Conservation (phyloP, 1,140 invertebrate species). For the Kradibia gibbosae region DNA sequence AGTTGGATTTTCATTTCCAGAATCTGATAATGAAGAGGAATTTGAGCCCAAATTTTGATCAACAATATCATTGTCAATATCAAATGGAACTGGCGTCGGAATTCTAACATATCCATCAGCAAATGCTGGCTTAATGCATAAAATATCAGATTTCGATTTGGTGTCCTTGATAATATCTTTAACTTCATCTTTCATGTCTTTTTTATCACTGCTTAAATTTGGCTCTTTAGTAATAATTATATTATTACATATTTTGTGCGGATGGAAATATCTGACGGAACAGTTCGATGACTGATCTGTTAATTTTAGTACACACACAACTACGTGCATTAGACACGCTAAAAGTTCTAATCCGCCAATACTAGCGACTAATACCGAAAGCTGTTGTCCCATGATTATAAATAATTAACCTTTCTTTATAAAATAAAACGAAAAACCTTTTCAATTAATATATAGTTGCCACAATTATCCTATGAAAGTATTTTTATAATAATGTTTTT, state of each 20-base stretch:
- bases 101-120: conserved; percentile 62
- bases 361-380: conserved; percentile 82
- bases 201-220: conserved; percentile 32
- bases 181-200: conserved; percentile 46
- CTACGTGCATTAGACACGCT: conserved; percentile 74
- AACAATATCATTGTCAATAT: conserved; percentile 55
- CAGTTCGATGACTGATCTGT: conserved; percentile 59
- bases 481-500: background rate
- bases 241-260: conserved; percentile 2
- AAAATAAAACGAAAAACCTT: conserved; percentile 1
- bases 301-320: conserved; percentile 66
- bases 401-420: background rate
- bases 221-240: conserved; percentile 37
- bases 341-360: conserved; percentile 80
- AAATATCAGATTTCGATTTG: conserved; percentile 27
- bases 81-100: conserved; percentile 63
- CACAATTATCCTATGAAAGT: background rate
- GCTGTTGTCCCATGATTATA: conserved; percentile 77
- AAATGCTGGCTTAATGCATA: conserved; percentile 42
- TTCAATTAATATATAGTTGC: too few relatives aligned
- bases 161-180: conserved; percentile 28
- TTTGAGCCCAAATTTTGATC: conserved; percentile 59
- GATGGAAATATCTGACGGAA: conserved; percentile 36
- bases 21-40: conserved; percentile 60
- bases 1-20: conserved; percentile 61